A percentile compares a stretch with the other conserved stretches of the same genome.
phyloP scores from a whole-genome alignment of 2,888 invertebrate genomes.

The Camptogramma bilineatum region DNA sequence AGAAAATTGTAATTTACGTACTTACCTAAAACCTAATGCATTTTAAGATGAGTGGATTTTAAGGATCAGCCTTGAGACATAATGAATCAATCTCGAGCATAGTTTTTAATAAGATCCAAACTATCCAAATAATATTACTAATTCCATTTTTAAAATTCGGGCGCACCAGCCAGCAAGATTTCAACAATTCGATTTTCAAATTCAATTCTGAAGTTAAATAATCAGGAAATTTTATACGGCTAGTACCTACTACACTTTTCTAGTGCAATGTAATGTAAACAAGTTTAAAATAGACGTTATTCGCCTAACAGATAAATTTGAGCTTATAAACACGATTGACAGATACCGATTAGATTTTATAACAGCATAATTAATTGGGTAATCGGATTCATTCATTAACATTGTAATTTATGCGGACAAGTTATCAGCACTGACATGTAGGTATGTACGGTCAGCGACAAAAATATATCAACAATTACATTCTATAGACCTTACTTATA shows the following conservation, averaged over 20 bases:
- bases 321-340: slow-evolving; percentile 27
- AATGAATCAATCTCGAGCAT: too few species aligned
- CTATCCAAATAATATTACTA: too few species aligned
- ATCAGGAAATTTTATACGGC: neutral
- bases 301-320: slow-evolving; percentile 4
- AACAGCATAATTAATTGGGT: slow-evolving; percentile 43
- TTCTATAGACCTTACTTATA: too few species aligned
- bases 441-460: slow-evolving; percentile 18
- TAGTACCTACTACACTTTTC: neutral
- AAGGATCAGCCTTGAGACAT: too few species aligned
- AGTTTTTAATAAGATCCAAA: too few species aligned
- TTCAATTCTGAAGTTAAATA: neutral
- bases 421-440: slow-evolving; percentile 54
- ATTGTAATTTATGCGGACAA: slow-evolving; percentile 62
- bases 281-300: slow-evolving; percentile 16
- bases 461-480: neutral
- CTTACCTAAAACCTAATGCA: too few species aligned
- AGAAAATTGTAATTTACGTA: too few species aligned
- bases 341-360: slow-evolving; percentile 42
- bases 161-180: neutral
- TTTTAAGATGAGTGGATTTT: too few species aligned
- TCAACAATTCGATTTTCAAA: neutral
- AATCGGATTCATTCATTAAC: slow-evolving; percentile 42
- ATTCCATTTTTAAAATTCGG: too few species aligned
- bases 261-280: slow-evolving; percentile 12